These are phyloP conservation scores for Eristalis intricaria DNA, from an alignment of 2,888 invertebrate species.

Conservation along the genomic window DNA sequence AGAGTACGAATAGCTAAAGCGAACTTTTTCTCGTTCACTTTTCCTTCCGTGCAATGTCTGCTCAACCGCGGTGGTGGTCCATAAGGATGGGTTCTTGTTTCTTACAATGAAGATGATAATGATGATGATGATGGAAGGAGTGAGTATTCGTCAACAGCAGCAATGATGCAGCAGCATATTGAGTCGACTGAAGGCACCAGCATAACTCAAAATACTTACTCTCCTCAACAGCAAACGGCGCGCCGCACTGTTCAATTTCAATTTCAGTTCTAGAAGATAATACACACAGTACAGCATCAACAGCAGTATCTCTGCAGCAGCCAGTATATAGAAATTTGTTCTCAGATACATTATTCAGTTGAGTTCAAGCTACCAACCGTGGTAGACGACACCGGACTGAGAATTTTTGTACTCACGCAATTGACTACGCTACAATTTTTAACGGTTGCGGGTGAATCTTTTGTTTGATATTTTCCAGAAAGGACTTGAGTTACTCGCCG, in stretches of 20 bases:
- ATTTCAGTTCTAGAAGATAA: conserved; percentile 62
- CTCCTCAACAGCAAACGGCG: conserved; percentile 22
- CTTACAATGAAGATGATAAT: conserved; percentile 35
- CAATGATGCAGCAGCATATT: conserved; percentile 41
- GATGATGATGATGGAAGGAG: conserved; percentile 21
- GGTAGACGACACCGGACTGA: conserved; percentile 72
- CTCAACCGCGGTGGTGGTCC: neutral
- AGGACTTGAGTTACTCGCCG: neutral
- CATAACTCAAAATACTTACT: conserved; percentile 34
- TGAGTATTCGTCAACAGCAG: conserved; percentile 36
- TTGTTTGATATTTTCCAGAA: conserved; percentile 1
- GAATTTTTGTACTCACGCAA: neutral
- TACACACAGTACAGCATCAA: conserved; percentile 38
- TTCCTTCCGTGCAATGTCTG: conserved; percentile 35
- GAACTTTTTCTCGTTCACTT: conserved; percentile 14
- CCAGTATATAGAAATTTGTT: conserved; percentile 62
- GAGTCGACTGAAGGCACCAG: conserved; percentile 20
- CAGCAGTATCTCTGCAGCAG: conserved; percentile 37
- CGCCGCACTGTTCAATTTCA: conserved; percentile 51
- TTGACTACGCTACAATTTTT: neutral
- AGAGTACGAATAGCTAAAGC: neutral
- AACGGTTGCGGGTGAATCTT: conserved; percentile 25
- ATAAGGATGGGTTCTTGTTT: neutral
- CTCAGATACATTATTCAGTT: conserved; percentile 74
- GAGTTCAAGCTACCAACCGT: conserved; percentile 76